Evolutionary conservation across 1,140 invertebrate species (phyloP).

Genomic region (Neotoxoptera formosana): DNA sequence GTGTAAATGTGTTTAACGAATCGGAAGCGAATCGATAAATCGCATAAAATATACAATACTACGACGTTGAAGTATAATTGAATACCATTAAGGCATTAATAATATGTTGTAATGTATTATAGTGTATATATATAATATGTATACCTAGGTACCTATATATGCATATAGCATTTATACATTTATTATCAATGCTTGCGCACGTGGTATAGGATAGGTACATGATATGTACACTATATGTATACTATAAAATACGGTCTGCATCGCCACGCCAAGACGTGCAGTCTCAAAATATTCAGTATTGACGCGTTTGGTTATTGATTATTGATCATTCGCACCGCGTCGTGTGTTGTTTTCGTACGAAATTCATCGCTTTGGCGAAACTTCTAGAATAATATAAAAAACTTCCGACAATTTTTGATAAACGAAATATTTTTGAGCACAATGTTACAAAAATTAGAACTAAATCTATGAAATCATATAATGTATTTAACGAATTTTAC

Average conservation of each 20-base stretch:
- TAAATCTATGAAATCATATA: not conserved
- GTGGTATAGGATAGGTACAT: not conserved
- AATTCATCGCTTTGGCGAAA: not conserved
- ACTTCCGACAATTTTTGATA: not conserved
- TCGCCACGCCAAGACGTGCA: not conserved
- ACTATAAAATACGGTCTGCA: too few relatives aligned
- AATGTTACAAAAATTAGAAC: not conserved
- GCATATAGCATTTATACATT: too few relatives aligned
- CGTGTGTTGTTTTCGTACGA: not conserved
- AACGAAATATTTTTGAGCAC: not conserved
- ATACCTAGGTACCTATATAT: too few relatives aligned
- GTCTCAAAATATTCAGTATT: not conserved
- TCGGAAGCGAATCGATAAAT: conserved; percentile 14
- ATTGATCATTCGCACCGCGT: not conserved
- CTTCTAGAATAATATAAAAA: too few relatives aligned
- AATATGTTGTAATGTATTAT: too few relatives aligned
- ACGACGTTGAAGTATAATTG: too few relatives aligned
- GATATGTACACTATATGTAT: not conserved
- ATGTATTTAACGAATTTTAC: not conserved
- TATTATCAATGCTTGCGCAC: not conserved
- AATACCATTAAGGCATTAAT: too few relatives aligned
- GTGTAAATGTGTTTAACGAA: not conserved
- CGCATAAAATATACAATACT: too few relatives aligned
- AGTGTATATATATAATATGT: too few relatives aligned
- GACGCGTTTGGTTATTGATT: not conserved